Evolutionary conservation across 2,888 invertebrate species (phyloP), one percentile per base, ranked within the genome.

Genomic region (Steinernema hermaphroditum): DNA sequence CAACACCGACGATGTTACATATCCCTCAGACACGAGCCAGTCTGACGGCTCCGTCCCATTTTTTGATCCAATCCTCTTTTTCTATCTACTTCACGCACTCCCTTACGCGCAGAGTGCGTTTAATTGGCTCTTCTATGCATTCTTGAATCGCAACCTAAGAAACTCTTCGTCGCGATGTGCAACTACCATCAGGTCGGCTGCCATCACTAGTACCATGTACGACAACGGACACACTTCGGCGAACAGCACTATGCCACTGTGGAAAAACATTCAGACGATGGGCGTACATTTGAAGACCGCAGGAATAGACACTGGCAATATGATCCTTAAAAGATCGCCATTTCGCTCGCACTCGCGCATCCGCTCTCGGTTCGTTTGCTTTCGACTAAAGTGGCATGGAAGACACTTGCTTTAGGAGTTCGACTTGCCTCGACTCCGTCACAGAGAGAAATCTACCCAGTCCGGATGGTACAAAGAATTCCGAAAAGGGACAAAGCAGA

Each of bases 81-180:
- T 81, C 78, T 85, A 85, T 75, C 68, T 83, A 32, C 74, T 86
- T 1, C 85, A 86, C 71, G 77, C 83, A n/a, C 74, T 83, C 22
- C 83, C 83, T 14, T 85, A 85, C 73, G 77, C 83, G 1, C 84
- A 86, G 72, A 78, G 79, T 19, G 83, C 86, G 8, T 83, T 86
- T 77, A 85, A 85, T 75, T 85, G 85, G 84, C 78, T 85, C 49
- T 85, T 85, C 79, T 85, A 85, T 76, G 85, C 85, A 27, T 84
- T 84, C 72, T 76, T 85, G 68, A 85, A 86, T 74, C 75, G 81
- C 57, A 79, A 83, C 43, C 74, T 82, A 34, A 76, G 81, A 12
- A 75, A 81, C 43, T 72, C 76, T 22, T 68, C 71, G 16, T 29
- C 32, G 16, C 70, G 78, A n/a, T 79, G 70, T 41, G 24, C 78